Evolutionary conservation across 1,140 invertebrate species (phyloP), one percentile per base, ranked within the genome.

Genomic region (Drosophila baimaii): DNA sequence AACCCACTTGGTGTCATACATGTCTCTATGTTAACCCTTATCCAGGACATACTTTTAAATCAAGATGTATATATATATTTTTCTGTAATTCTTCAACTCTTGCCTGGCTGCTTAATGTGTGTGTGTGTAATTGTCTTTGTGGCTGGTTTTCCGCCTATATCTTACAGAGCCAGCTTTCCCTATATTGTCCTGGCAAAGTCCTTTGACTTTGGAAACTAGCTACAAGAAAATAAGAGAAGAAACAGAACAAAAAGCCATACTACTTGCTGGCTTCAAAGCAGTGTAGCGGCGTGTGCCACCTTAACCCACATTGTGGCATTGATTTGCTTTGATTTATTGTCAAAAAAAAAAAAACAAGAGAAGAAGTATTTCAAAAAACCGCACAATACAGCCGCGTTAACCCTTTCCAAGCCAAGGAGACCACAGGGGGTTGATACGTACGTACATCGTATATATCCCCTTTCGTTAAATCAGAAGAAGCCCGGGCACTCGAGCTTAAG

Each of bases 301-400:
- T 29, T 49, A 39, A 39, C 13, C 54, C 39, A 15, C 46, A 44
- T 59, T 71, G 37, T 33, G 19, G 77, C 85, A 90, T 90, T 90
- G 89, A 90, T 90, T 90, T 90, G 78, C 89, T 90, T 90, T 90
- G 89, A 90, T 90, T 90, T 90, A 90, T 90, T 90, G 88, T 90
- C 66, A 33, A 39, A 21, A 51, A 49, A 9, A 39, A 31, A 52
- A 19, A 17, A 51, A 3, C 9, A 27, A 49, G 46, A 17, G 27
- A 49, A 31, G 27, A 29, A 12, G n/a, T n/a, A n/a, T n/a, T 31
- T 8, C 29, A 17, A 33, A 56, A 59, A 71, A 58, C 66, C 66
- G 44, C 75, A 88, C 83, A 82, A 83, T 79, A 59, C 75, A 65
- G 63, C 58, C 51, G 70, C 61, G 74, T 70, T 77, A 56, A 70